Percentiles rank a stretch among this genome's conserved stretches.
Evolutionary conservation across 2,797 vertebrate genomes (phyloP).

Genomic region (Glyptemys insculpta): DNA sequence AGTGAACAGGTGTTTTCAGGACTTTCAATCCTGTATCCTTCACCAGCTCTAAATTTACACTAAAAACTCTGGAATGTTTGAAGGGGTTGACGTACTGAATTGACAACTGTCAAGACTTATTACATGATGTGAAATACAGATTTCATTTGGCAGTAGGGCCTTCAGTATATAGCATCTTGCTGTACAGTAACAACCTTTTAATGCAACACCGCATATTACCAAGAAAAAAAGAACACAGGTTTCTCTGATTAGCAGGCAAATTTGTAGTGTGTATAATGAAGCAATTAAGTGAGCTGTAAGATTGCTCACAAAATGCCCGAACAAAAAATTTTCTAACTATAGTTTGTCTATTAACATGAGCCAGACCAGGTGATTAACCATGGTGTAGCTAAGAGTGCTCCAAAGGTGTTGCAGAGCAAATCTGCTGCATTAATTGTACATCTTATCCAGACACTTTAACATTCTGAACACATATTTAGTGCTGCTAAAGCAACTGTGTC

Average conservation of each 20-base stretch:
- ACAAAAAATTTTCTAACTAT: neutral
- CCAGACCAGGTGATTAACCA: neutral
- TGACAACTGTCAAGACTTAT: constrained; percentile 21
- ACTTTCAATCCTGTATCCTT: neutral
- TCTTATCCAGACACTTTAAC: neutral
- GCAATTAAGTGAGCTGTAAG: neutral
- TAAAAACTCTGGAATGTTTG: neutral
- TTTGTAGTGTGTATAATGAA: neutral
- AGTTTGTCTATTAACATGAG: neutral
- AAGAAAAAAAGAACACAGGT: neutral
- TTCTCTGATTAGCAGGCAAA: neutral
- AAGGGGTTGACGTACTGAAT: neutral
- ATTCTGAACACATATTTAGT: neutral
- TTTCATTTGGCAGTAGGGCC: neutral
- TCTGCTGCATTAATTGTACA: neutral
- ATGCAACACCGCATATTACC: neutral
- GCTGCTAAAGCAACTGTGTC: constrained; percentile 35
- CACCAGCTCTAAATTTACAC: neutral
- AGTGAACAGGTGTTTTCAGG: neutral
- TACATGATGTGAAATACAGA: neutral
- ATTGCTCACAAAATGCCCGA: neutral
- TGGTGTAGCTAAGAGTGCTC: neutral
- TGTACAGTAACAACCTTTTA: neutral
- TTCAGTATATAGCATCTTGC: neutral
- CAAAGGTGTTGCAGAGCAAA: neutral